Base-by-base conservation (phyloP, 2,888 invertebrate genomes). In the Eupithecia subfuscata region DNA sequence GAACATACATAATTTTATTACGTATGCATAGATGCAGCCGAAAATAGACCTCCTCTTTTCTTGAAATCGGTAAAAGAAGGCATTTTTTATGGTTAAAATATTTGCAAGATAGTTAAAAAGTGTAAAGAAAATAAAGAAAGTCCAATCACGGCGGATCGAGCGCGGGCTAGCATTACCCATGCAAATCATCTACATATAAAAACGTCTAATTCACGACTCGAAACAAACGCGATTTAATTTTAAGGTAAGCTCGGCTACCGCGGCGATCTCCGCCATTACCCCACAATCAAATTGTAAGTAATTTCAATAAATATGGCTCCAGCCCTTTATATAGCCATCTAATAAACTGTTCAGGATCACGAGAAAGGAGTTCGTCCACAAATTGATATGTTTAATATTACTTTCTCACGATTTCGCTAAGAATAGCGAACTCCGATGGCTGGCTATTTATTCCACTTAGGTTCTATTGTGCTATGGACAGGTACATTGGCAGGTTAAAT, bases 351-450 rank as follows among this genome's bases (percentile, higher is more conserved):
- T 92, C 85, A 87, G 87, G 82, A 90, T 93, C 94, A 94, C 94
- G 94, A 94, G 94, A 94, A 93, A 94, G 93, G 92, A 82, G 91
- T 89, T 90, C 90, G 89, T 86, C 85, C 86, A 86, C 87, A 93
- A 94, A 94, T 95, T 93, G 94, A 94, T 94, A 93, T 94, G 92
- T 94, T 92, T 94, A 94, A 91, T 90, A 91, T 90, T 90, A 93
- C 94, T 94, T 92, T 94, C 94, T 94, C 94, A 95, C 94, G 94
- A 94, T 91, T 89, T 83, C 69, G 73, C 70, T 34, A 73, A 77
- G 75, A 60, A 75, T 73, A 73, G 74, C 75, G 81, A 80, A 69
- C 45, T 4, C 18, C 52, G 72, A 56, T 25, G 73, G 30, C 56
- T 52, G 9, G 68, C 67, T 40, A 16, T 71, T 18, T 40, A 48